These are phyloP conservation scores for Coptotermes formosanus DNA, from an alignment of 1,140 invertebrate species.

Conservation along the genomic window DNA sequence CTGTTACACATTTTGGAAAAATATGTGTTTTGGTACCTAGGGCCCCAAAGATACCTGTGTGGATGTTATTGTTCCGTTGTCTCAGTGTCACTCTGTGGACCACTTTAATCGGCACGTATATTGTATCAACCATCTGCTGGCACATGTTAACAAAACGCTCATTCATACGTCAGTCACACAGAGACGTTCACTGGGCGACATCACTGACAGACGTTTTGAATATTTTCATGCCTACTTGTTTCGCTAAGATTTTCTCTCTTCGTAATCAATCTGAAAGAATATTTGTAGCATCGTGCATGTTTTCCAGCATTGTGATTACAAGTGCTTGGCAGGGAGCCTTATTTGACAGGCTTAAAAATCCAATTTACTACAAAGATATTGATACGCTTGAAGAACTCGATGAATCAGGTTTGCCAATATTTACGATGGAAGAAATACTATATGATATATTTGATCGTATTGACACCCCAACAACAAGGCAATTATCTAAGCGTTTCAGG, in stretches of 20 bases:
- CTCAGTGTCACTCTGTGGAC: not conserved
- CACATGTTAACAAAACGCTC: not conserved
- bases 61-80: not conserved
- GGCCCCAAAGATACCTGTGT: not conserved
- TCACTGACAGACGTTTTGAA: not conserved
- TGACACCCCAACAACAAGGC: not conserved
- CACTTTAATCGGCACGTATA: not conserved
- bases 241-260: not conserved
- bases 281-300: conserved; percentile 11
- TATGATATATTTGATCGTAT: not conserved
- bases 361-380: not conserved
- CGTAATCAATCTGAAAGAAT: not conserved
- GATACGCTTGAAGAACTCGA: not conserved
- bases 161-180: not conserved
- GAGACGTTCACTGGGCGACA: not conserved
- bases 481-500: not conserved
- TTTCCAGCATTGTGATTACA: conserved; percentile 20
- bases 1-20: not conserved
- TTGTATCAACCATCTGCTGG: not conserved
- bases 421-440: not conserved
- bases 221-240: not conserved
- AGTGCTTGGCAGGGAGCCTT: not conserved
- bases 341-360: not conserved
- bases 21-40: not conserved
- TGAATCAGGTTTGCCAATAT: conserved; percentile 8